phyloP scores from a whole-genome alignment of 2,113 vertebrate species.

The Aegithalos caudatus region DNA sequence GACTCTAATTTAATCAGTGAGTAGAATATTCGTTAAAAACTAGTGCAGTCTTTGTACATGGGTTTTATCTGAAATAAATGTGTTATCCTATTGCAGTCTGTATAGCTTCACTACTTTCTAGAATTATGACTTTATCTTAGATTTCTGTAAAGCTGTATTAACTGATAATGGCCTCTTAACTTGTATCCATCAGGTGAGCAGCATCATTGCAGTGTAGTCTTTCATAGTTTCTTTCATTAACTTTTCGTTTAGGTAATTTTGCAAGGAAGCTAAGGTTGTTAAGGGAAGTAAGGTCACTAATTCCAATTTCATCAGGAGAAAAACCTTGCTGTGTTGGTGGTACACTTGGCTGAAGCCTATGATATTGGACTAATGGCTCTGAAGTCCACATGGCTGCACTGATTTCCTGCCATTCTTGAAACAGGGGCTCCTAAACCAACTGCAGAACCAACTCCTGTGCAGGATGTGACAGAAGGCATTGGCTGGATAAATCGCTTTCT shows the following conservation, averaged over 20 bases:
- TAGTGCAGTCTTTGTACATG: background rate
- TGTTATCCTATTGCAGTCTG: background rate
- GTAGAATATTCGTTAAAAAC: constrained; percentile 7
- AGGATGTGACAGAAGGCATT: background rate
- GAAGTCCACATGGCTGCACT: background rate
- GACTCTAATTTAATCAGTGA: background rate
- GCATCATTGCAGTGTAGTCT: background rate
- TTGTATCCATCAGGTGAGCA: background rate
- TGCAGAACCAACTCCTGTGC: background rate
- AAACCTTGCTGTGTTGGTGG: background rate
- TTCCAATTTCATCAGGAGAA: background rate
- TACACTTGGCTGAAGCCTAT: background rate
- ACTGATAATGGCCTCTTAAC: background rate
- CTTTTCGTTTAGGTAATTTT: background rate
- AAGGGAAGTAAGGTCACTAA: background rate
- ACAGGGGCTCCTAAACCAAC: background rate
- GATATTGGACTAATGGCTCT: background rate
- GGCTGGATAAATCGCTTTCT: background rate
- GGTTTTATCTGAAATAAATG: background rate
- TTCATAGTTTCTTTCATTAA: background rate
- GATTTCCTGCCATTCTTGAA: background rate
- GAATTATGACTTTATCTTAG: background rate
- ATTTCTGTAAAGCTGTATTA: background rate
- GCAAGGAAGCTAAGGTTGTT: background rate
- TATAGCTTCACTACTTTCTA: background rate